These are phyloP conservation scores for Neosalanx taihuensis DNA, from an alignment of 2,797 vertebrate species.

Conservation along the genomic window DNA sequence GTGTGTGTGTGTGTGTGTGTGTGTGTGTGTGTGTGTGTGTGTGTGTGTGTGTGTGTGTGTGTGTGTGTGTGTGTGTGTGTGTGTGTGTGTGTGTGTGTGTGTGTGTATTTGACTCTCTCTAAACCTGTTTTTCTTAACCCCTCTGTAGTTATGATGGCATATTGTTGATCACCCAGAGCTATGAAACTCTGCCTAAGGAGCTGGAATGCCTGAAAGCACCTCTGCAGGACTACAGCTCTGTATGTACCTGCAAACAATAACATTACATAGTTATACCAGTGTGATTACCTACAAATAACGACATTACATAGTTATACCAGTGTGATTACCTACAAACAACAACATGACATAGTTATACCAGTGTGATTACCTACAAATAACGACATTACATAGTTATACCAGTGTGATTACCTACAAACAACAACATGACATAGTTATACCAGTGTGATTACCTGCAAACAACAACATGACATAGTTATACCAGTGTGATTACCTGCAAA, in stretches of 20 bases:
- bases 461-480: no score
- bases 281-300: no score
- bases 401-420: no score
- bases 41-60: neutral
- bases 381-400: no score
- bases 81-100: neutral
- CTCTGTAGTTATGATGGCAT: slow-evolving; percentile 73
- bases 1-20: neutral
- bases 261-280: neutral
- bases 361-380: no score
- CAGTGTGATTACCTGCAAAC: no score
- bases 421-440: no score
- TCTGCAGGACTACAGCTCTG: slow-evolving; percentile 73
- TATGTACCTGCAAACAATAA: slow-evolving; percentile 46
- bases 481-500: no score
- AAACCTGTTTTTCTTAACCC: slow-evolving; percentile 14
- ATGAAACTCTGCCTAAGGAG: slow-evolving; percentile 61
- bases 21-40: neutral
- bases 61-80: neutral
- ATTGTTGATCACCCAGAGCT: slow-evolving; percentile 67
- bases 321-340: no score
- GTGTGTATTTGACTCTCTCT: neutral
- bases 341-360: no score
- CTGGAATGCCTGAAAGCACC: slow-evolving; percentile 68
- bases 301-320: no score